Conservation (phyloP, 1,140 invertebrate species). For the Euwallacea fornicatus region DNA sequence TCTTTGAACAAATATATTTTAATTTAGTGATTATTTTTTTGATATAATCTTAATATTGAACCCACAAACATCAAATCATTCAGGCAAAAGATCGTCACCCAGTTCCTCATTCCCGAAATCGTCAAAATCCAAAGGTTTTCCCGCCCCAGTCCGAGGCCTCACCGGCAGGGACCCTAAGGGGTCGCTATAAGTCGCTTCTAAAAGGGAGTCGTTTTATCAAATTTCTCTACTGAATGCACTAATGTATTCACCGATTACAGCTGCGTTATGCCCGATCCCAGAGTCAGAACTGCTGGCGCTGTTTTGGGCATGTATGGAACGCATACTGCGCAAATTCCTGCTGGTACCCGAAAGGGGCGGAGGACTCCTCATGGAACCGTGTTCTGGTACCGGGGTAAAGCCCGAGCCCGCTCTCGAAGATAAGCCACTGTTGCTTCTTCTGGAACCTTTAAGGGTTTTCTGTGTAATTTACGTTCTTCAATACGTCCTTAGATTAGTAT, state of each 20-base stretch:
- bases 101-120: constrained; percentile 82
- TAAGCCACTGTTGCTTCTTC: constrained; percentile 60
- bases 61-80: constrained; percentile 54
- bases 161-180: constrained; percentile 72
- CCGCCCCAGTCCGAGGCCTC: constrained; percentile 75
- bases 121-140: constrained; percentile 66
- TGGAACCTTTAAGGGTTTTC: constrained; percentile 51
- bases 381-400: constrained; percentile 58
- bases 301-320: constrained; percentile 43
- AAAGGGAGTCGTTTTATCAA: constrained; percentile 9
- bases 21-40: too few relatives aligned
- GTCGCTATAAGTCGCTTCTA: constrained; percentile 71
- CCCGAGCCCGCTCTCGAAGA: constrained; percentile 61
- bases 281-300: constrained; percentile 51
- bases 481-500: not conserved
- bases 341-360: constrained; percentile 38
- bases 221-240: not conserved
- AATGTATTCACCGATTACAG: not conserved
- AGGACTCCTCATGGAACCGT: constrained; percentile 44
- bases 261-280: constrained; percentile 45
- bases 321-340: constrained; percentile 43
- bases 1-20: too few relatives aligned
- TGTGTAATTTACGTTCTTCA: constrained; percentile 2
- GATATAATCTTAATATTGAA: too few relatives aligned
- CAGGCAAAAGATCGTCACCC: constrained; percentile 79